Evolutionary conservation across 2,113 vertebrate genomes (phyloP).

Genomic region (Montifringilla adamsi): DNA sequence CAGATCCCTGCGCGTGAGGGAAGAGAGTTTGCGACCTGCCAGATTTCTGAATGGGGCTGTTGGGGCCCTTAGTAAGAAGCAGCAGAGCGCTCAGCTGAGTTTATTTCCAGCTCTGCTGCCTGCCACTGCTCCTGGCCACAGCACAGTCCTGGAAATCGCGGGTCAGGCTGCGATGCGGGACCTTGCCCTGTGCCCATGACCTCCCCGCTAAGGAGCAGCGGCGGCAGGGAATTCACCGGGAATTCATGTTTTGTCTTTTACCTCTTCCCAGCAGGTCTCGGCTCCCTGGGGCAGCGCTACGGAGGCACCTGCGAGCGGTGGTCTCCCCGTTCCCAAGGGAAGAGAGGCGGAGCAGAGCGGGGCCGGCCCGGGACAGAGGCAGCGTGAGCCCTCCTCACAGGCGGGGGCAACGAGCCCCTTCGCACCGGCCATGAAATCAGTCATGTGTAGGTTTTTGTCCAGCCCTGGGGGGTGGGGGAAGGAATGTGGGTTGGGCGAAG

Average conservation of each 20-base stretch:
- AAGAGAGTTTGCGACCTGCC: neutral
- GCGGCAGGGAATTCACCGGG: neutral
- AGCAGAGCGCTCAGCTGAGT: neutral
- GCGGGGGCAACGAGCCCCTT: constrained; percentile 6
- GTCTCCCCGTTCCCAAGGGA: neutral
- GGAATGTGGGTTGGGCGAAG: constrained; percentile 81
- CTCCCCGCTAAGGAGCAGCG: neutral
- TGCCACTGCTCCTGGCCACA: fast-evolving
- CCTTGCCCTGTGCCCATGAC: neutral
- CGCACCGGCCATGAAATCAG: constrained; percentile 43
- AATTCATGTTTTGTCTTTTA: neutral
- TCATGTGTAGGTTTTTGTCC: constrained; percentile 62
- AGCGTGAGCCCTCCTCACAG: fast-evolving
- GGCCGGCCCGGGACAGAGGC: neutral
- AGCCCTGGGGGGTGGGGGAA: constrained; percentile 55
- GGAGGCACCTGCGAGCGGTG: neutral
- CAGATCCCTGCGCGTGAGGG: neutral
- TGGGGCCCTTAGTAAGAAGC: neutral
- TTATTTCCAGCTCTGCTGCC: neutral
- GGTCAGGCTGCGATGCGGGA: neutral
- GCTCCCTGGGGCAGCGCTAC: fast-evolving
- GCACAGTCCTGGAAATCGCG: fast-evolving
- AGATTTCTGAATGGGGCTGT: neutral
- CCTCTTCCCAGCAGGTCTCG: neutral
- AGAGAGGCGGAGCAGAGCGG: neutral